Evolutionary conservation across 64 coral and sea anemone genomes (phyloP).

Genomic region (Pocillopora damicornis): DNA sequence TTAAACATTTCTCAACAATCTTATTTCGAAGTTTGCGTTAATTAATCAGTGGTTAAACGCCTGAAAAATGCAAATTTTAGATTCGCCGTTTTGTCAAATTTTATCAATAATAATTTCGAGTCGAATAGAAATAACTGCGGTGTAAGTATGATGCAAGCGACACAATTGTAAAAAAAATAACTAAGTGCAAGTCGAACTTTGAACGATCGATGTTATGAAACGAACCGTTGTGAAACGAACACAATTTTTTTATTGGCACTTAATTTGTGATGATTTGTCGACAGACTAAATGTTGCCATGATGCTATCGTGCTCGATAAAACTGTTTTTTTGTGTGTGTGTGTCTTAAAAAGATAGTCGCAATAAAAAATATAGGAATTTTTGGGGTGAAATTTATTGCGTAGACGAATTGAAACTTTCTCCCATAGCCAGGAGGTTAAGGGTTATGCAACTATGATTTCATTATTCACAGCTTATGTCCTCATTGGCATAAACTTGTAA

Average conservation of each 20-base stretch:
- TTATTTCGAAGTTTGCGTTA: background rate
- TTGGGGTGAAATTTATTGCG: no score
- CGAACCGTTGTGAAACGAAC: background rate
- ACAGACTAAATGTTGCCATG: background rate
- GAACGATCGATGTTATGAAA: background rate
- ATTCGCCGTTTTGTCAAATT: background rate
- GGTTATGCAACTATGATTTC: no score
- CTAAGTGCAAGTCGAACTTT: background rate
- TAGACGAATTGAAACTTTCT: no score
- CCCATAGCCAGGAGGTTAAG: no score
- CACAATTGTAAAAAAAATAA: no score
- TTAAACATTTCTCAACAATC: background rate
- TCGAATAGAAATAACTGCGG: background rate
- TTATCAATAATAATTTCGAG: background rate
- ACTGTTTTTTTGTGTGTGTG: background rate
- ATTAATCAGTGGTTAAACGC: background rate
- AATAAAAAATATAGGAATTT: background rate
- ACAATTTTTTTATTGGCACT: background rate
- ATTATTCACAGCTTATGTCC: no score
- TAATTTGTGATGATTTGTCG: background rate
- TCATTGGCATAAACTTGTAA: background rate
- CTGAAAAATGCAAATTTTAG: background rate
- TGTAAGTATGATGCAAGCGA: background rate
- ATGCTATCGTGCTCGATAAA: background rate
- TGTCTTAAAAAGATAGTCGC: background rate